A percentile compares a stretch with the other conserved stretches of the same genome.
Conservation (phyloP, 2,888 invertebrate genomes). For the Drosophila austrosaltans region DNA sequence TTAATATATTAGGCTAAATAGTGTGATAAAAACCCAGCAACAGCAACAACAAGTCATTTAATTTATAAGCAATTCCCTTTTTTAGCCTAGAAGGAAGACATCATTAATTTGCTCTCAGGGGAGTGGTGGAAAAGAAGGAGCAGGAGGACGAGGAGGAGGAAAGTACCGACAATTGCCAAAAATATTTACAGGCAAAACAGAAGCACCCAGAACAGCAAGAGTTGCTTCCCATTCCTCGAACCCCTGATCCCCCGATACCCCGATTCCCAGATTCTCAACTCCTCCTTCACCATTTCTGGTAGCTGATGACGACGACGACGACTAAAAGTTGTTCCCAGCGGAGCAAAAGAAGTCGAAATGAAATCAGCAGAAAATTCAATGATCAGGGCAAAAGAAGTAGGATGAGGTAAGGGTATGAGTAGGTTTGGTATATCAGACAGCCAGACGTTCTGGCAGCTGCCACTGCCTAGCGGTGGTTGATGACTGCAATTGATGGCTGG, state of each 20-base stretch:
- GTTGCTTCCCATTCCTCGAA: constrained; percentile 30
- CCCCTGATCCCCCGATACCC: background rate
- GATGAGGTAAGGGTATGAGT: constrained; percentile 2
- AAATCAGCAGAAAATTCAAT: constrained; percentile 82
- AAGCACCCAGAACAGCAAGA: constrained; percentile 47
- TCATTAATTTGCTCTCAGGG: constrained; percentile 70
- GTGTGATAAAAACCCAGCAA: constrained; percentile 66
- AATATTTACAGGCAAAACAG: constrained; percentile 79
- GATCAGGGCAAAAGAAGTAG: constrained; percentile 41
- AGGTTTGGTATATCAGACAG: constrained; percentile 39
- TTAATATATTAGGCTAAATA: constrained; percentile 72
- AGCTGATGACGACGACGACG: constrained; percentile 49
- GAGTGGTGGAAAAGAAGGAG: background rate
- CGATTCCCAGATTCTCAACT: background rate
- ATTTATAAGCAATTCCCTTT: constrained; percentile 72
- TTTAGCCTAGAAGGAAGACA: constrained; percentile 59
- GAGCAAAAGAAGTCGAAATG: constrained; percentile 82
- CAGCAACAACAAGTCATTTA: constrained; percentile 59
- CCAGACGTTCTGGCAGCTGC: constrained; percentile 62
- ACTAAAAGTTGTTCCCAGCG: constrained; percentile 72
- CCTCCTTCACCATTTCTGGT: constrained; percentile 14
- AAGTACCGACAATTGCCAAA: constrained; percentile 69
- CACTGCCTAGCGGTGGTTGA: constrained; percentile 65
- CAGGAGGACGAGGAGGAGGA: constrained; percentile 20
- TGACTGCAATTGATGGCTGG: constrained; percentile 75